Conservation (phyloP, 2,888 invertebrate species). For the Cosmorhoe ocellata region DNA sequence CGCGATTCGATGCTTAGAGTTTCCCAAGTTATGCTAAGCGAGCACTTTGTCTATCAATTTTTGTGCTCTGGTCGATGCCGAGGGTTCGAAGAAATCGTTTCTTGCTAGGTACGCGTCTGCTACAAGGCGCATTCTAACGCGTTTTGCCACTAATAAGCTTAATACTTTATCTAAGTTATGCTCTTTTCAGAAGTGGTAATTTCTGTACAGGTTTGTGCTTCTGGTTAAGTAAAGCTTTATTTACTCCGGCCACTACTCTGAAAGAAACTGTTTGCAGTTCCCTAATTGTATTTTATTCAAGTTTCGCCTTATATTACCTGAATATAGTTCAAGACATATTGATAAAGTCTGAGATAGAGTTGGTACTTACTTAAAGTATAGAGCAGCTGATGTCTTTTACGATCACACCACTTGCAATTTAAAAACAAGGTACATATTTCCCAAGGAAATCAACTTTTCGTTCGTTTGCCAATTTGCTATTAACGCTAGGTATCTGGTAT, state of each 20-base stretch:
- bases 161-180: background rate
- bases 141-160: constrained; percentile 1
- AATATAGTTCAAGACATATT: too few species aligned
- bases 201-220: too few species aligned
- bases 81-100: constrained; percentile 31
- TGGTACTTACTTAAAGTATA: too few species aligned
- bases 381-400: too few species aligned
- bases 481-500: constrained; percentile 7
- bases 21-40: constrained; percentile 28
- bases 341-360: too few species aligned
- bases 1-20: constrained; percentile 50
- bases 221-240: too few species aligned
- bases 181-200: too few species aligned
- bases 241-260: too few species aligned
- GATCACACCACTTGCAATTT: too few species aligned
- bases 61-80: constrained; percentile 23
- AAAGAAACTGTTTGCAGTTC: too few species aligned
- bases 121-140: constrained; percentile 24
- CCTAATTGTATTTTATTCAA: too few species aligned
- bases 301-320: too few species aligned
- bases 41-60: constrained; percentile 28
- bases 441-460: constrained; percentile 14
- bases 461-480: constrained; percentile 8
- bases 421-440: background rate
- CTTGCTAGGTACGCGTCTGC: constrained; percentile 35